Percentiles rank a stretch among this genome's conserved stretches.
phyloP scores from a whole-genome alignment of 2,113 vertebrate genomes.

The Aviceda subcristata region DNA sequence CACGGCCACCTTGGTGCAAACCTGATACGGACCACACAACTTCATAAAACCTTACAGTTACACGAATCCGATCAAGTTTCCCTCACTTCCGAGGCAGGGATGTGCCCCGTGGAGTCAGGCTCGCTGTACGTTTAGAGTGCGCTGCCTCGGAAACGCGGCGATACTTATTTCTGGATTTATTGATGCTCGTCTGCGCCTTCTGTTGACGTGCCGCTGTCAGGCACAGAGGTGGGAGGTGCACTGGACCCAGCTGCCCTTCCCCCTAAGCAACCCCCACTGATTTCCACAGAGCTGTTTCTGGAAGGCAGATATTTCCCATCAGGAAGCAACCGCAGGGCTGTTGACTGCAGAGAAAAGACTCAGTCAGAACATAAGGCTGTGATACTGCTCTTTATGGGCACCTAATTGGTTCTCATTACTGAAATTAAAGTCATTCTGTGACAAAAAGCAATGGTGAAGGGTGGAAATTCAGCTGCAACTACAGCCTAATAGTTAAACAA shows the following conservation, averaged over 20 bases:
- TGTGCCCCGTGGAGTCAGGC: not conserved
- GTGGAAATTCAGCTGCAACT: not conserved
- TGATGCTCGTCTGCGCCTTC: rapidly evolving
- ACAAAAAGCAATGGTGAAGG: not conserved
- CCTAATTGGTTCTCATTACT: not conserved
- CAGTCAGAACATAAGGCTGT: not conserved
- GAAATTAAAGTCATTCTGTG: not conserved
- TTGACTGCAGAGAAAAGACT: not conserved
- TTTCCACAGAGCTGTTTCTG: not conserved
- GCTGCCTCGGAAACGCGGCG: not conserved
- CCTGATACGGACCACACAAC: not conserved
- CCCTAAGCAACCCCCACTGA: not conserved
- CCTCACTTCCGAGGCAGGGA: not conserved
- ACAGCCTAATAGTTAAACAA: not conserved
- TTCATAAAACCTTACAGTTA: not conserved
- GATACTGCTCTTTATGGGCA: not conserved
- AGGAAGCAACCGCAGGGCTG: not conserved
- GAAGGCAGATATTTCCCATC: not conserved
- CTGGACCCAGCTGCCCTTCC: not conserved
- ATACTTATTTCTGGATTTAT: not conserved
- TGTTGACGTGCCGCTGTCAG: not conserved
- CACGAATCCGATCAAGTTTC: not conserved
- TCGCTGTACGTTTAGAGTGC: rapidly evolving
- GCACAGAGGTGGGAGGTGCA: not conserved
- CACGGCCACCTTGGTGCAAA: rapidly evolving